Conservation (phyloP, 35 echinoderm and acorn worm species). For the Apostichopus parvimensis region DNA sequence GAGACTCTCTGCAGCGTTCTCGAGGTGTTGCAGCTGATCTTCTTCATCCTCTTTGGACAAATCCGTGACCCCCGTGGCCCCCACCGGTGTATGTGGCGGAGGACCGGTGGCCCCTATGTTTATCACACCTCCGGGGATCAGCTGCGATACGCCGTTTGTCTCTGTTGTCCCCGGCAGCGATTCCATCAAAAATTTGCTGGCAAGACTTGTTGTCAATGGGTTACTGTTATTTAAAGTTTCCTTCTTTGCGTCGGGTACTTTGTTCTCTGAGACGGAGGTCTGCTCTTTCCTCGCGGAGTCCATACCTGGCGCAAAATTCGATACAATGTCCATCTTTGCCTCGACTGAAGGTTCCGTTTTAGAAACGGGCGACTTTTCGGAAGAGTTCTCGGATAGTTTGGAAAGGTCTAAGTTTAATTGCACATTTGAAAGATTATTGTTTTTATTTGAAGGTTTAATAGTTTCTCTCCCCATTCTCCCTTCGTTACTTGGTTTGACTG, state of each 20-base stretch:
- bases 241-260: background rate
- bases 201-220: constrained; percentile 34
- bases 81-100: constrained; percentile 5
- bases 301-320: constrained; percentile 8
- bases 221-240: constrained; percentile 18
- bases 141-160: constrained; percentile 19
- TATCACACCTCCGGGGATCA: constrained; percentile 41
- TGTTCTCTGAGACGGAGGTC: background rate
- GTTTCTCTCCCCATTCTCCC: constrained; percentile 13
- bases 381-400: constrained; percentile 39
- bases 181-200: constrained; percentile 1
- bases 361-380: background rate
- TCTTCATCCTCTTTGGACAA: constrained; percentile 71
- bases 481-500: constrained; percentile 8
- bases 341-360: constrained; percentile 5
- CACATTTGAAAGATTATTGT: constrained; percentile 54
- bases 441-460: constrained; percentile 20
- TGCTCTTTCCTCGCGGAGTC: background rate
- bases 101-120: background rate
- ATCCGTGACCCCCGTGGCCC: constrained; percentile 14
- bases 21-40: constrained; percentile 81
- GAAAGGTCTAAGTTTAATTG: constrained; percentile 60
- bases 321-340: background rate
- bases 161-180: background rate
- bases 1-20: constrained; percentile 88